A percentile compares a stretch with the other conserved stretches of the same genome.
These are phyloP conservation scores for Acleris holmiana DNA, from an alignment of 2,888 invertebrate genomes.

Conservation along the genomic window DNA sequence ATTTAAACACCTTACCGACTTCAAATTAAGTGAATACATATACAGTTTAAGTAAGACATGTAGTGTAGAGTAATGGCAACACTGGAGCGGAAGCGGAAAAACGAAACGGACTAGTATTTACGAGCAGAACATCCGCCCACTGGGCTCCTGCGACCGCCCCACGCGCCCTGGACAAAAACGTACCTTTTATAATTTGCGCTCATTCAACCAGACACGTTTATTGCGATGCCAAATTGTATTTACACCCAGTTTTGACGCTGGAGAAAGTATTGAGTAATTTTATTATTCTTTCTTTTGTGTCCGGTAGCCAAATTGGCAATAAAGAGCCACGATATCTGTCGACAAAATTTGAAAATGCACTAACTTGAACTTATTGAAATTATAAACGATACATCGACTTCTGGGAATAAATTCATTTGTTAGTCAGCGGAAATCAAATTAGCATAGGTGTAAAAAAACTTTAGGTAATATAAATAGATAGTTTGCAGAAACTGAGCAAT, in stretches of 20 bases:
- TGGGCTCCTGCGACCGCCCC: conserved; percentile 69
- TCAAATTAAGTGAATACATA: conserved; percentile 65
- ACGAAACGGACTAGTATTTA: conserved; percentile 81
- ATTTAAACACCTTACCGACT: conserved; percentile 44
- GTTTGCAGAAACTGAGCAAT: no score
- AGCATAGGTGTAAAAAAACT: no score
- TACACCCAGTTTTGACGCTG: neutral
- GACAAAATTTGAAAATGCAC: no score
- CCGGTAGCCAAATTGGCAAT: no score
- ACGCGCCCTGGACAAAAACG: conserved; percentile 49
- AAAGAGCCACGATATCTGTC: no score
- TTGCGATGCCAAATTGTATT: conserved; percentile 11
- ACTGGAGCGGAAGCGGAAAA: conserved; percentile 78
- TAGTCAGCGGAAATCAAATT: no score
- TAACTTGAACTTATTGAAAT: no score
- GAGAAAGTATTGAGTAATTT: neutral
- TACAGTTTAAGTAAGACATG: conserved; percentile 75
- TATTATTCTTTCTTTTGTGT: no score
- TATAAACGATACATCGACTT: no score
- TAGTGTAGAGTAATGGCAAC: conserved; percentile 71
- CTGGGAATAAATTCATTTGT: no score
- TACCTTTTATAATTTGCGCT: conserved; percentile 46
- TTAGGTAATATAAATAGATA: no score
- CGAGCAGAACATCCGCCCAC: conserved; percentile 76
- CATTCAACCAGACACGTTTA: conserved; percentile 18